These are phyloP conservation scores for Pantherophis alleghaniensis DNA, from an alignment of 2,797 vertebrate genomes.

Conservation along the genomic window DNA sequence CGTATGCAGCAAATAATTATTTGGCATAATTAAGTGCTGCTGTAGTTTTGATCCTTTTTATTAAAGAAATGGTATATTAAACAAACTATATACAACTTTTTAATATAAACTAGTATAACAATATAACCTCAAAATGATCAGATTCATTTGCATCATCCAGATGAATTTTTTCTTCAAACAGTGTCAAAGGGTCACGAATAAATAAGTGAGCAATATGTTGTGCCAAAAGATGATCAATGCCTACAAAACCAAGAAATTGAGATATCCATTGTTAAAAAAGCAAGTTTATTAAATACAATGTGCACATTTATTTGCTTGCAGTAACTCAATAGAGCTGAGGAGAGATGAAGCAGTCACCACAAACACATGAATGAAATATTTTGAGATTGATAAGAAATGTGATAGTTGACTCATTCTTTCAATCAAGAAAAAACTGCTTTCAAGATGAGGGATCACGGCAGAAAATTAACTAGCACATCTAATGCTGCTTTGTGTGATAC, in stretches of 20 bases:
- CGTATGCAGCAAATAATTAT: neutral
- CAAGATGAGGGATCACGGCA: neutral
- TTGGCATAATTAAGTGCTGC: neutral
- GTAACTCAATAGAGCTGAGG: constrained; percentile 43
- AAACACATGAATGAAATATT: neutral
- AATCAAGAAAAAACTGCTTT: constrained; percentile 24
- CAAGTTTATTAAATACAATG: neutral
- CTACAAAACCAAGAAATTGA: constrained; percentile 70
- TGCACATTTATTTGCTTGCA: constrained; percentile 42
- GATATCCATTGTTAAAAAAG: constrained; percentile 23
- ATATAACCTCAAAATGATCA: constrained; percentile 93
- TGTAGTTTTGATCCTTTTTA: neutral
- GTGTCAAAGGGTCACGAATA: constrained; percentile 92
- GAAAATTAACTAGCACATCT: constrained; percentile 10
- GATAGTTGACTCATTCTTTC: neutral
- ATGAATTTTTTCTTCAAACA: constrained; percentile 94
- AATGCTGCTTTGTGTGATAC: constrained; percentile 4
- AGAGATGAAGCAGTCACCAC: neutral
- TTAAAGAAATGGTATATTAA: neutral
- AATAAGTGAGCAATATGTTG: constrained; percentile 98
- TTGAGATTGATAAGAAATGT: neutral
- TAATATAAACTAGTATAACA: constrained; percentile 39
- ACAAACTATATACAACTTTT: neutral
- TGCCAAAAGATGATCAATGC: constrained; percentile 94
- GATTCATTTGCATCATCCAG: constrained; percentile 97